phyloP scores from a whole-genome alignment of 2,797 vertebrate species.

The Remorina albescens region DNA sequence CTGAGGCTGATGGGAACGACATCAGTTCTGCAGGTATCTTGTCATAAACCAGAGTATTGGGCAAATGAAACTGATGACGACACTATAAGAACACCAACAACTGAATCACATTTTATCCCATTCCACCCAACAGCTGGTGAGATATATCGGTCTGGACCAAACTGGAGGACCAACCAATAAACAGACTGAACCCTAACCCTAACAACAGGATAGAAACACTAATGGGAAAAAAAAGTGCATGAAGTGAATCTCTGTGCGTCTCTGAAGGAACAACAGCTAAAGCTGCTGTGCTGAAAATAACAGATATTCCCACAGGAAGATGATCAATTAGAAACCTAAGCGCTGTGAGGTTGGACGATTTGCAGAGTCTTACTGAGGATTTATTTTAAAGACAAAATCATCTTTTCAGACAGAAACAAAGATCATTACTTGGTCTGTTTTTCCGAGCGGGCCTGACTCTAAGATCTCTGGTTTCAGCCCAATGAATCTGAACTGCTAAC shows the following conservation, averaged over 20 bases:
- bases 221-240: not conserved
- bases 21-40: not conserved
- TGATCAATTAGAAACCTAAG: constrained; percentile 8
- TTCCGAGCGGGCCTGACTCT: not conserved
- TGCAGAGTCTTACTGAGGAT: constrained; percentile 6
- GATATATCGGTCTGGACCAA: not conserved
- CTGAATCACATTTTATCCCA: not conserved
- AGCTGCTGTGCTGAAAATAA: not conserved
- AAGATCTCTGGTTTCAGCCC: not conserved
- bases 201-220: not conserved
- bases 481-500: not conserved
- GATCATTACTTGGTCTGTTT: not conserved
- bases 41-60: not conserved
- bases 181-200: no score
- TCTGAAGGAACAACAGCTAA: not conserved
- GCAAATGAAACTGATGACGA: not conserved
- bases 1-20: not conserved
- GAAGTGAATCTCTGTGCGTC: not conserved
- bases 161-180: not conserved
- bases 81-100: not conserved
- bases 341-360: constrained; percentile 5
- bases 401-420: constrained; percentile 17
- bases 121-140: not conserved
- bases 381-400: constrained; percentile 20
- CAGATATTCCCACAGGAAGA: not conserved